Conservation (phyloP, 2,113 vertebrate genomes). For the Sebastes fasciatus region DNA sequence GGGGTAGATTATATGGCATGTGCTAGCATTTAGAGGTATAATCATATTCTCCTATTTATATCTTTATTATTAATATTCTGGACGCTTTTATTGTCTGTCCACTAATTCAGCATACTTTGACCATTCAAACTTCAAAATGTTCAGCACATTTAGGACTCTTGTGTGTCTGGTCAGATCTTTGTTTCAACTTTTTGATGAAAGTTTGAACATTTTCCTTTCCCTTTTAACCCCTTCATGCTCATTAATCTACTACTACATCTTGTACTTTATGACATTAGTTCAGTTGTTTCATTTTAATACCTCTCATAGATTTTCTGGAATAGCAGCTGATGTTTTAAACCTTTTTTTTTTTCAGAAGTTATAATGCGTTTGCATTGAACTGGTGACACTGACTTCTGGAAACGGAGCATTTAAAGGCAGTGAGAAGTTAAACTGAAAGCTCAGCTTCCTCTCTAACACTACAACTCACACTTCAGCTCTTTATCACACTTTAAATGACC, state of each 20-base stretch:
- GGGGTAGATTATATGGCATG: slow-evolving; percentile 13
- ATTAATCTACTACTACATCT: background rate
- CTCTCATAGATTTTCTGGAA: background rate
- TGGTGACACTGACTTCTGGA: background rate
- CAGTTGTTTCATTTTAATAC: slow-evolving; percentile 17
- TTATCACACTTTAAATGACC: background rate
- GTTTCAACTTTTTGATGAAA: background rate
- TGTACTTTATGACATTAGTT: background rate
- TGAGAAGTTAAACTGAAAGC: background rate
- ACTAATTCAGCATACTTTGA: background rate
- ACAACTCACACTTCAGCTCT: background rate
- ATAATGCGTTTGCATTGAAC: background rate
- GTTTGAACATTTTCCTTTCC: background rate
- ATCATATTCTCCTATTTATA: slow-evolving; percentile 22
- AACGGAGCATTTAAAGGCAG: background rate
- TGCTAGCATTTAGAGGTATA: slow-evolving; percentile 23
- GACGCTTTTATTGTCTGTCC: background rate
- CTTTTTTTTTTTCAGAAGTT: slow-evolving; percentile 2
- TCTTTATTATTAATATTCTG: slow-evolving; percentile 6
- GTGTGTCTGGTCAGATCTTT: background rate
- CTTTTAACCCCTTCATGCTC: background rate
- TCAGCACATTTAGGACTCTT: background rate
- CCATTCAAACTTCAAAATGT: background rate
- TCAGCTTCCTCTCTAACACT: background rate
- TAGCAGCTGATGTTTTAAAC: slow-evolving; percentile 4